A percentile compares a stretch with the other conserved stretches of the same genome.
Evolutionary conservation across 2,888 invertebrate species (phyloP).

Genomic region (Acleris laterana): DNA sequence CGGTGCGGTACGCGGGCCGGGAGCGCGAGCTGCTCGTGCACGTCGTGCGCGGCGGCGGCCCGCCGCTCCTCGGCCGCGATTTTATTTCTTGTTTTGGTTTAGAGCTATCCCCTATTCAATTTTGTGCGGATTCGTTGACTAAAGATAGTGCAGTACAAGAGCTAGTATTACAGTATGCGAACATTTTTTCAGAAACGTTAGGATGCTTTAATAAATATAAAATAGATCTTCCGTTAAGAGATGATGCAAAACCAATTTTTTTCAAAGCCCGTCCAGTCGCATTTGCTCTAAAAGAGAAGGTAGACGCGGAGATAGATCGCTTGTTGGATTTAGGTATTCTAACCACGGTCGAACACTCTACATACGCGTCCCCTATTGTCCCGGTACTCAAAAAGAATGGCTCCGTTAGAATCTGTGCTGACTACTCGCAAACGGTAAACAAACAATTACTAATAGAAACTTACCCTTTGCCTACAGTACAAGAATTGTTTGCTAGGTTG

Average conservation of each 20-base stretch:
- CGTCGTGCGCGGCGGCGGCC: constrained; percentile 17
- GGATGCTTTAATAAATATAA: too few relatives aligned
- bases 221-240: not conserved
- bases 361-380: not conserved
- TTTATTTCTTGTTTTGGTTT: constrained; percentile 37
- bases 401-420: constrained; percentile 7
- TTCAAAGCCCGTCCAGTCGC: constrained; percentile 33
- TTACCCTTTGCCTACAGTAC: constrained; percentile 12
- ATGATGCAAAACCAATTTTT: constrained; percentile 5
- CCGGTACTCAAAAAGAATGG: constrained; percentile 4
- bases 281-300: constrained; percentile 13
- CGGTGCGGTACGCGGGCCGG: constrained; percentile 14
- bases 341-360: not conserved
- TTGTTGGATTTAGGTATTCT: constrained; percentile 4
- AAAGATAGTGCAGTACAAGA: too few relatives aligned
- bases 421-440: constrained; percentile 8
- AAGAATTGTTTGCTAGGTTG: constrained; percentile 9
- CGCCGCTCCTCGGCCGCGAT: constrained; percentile 39
- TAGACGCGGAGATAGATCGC: constrained; percentile 9
- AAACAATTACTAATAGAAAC: constrained; percentile 13
- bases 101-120: constrained; percentile 1
- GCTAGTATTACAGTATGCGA: too few relatives aligned
- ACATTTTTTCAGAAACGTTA: too few relatives aligned
- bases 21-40: constrained; percentile 16
- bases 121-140: too few relatives aligned